Percentiles rank a stretch among this genome's conserved stretches.
phyloP scores from a whole-genome alignment of 1,140 invertebrate genomes.

The Lysiphlebus fabarum region DNA sequence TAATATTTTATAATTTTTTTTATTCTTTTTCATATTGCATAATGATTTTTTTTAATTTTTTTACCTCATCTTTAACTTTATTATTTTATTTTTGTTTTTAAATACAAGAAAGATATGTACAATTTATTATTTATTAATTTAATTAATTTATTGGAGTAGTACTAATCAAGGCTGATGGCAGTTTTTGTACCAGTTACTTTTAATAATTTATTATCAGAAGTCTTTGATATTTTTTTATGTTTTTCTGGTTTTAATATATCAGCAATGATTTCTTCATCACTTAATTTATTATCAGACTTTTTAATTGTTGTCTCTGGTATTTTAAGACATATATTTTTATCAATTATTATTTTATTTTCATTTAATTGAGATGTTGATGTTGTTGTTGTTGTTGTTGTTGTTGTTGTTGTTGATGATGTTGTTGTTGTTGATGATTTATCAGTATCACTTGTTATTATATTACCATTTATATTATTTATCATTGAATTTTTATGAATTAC shows the following conservation, averaged over 20 bases:
- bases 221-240: constrained; percentile 41
- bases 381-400: constrained; percentile 1
- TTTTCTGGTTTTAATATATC: constrained; percentile 47
- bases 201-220: constrained; percentile 45
- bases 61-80: too few relatives aligned
- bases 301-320: constrained; percentile 13
- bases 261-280: constrained; percentile 48
- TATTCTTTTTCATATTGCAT: too few relatives aligned
- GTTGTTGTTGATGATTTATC: constrained; percentile 30
- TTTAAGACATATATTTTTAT: constrained; percentile 39
- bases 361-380: constrained; percentile 5
- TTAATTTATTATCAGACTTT: constrained; percentile 31
- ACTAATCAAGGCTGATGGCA: constrained; percentile 54
- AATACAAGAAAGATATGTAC: too few relatives aligned
- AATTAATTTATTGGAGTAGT: constrained; percentile 34
- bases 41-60: too few relatives aligned
- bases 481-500: constrained; percentile 18
- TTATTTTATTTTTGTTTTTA: too few relatives aligned
- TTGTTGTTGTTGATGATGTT: constrained; percentile 26
- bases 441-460: constrained; percentile 33
- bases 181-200: constrained; percentile 50
- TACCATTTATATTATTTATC: constrained; percentile 43
- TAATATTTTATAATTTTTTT: too few relatives aligned
- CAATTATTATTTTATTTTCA: constrained; percentile 22
- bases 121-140: constrained; percentile 39